Evolutionary conservation across 2,113 vertebrate species (phyloP).

Genomic region (Gasterosteus nipponicus): DNA sequence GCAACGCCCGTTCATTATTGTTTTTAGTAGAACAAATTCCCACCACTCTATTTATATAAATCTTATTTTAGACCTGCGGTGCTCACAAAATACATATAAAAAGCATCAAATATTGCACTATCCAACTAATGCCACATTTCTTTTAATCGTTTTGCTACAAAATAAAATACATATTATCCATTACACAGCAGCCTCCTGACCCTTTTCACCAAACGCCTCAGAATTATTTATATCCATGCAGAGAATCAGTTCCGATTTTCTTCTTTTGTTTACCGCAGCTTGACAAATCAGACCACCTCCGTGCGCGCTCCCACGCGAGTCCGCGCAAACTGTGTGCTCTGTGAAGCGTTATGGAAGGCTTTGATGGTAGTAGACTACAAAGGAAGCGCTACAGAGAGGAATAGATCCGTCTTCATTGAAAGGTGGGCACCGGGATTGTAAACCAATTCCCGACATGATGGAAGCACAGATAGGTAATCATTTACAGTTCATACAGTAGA

Average conservation of each 20-base stretch:
- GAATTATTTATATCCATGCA: neutral
- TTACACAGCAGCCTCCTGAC: neutral
- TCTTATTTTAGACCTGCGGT: no score
- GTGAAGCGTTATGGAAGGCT: slow-evolving; percentile 39
- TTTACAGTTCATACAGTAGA: neutral
- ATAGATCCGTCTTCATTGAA: neutral
- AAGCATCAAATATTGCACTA: neutral
- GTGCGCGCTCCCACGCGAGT: slow-evolving; percentile 63
- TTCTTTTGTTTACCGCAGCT: slow-evolving; percentile 16
- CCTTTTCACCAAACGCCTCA: no score
- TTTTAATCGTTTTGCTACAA: neutral
- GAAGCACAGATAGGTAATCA: neutral
- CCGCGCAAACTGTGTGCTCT: slow-evolving; percentile 43
- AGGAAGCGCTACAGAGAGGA: slow-evolving; percentile 40
- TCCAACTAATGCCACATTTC: neutral
- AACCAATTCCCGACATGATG: neutral
- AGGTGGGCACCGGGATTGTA: neutral
- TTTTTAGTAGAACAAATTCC: neutral
- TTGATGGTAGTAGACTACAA: slow-evolving; percentile 59
- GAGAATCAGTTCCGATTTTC: slow-evolving; percentile 1
- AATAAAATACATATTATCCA: neutral
- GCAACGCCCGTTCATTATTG: neutral
- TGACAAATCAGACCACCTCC: slow-evolving; percentile 63
- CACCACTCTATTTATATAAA: no score
- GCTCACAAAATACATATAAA: neutral